phyloP scores from a whole-genome alignment of 2,888 invertebrate genomes.

The Agriopis marginaria region DNA sequence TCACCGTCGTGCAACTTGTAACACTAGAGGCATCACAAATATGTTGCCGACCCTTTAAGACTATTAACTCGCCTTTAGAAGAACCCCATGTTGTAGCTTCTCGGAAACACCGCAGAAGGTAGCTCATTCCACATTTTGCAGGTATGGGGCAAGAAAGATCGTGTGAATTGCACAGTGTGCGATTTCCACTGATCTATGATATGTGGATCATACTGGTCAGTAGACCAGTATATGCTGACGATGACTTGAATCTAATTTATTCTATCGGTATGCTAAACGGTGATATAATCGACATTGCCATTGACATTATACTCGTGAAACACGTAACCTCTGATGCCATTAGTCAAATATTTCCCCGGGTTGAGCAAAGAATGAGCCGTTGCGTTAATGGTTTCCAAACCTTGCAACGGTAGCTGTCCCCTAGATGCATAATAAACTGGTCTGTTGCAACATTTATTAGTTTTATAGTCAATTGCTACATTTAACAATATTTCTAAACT shows the following conservation, averaged over 20 bases:
- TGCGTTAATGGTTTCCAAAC: conserved; percentile 28
- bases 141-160: too few relatives aligned
- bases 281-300: conserved; percentile 46
- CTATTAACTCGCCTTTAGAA: too few relatives aligned
- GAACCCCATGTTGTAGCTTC: too few relatives aligned
- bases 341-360: conserved; percentile 26
- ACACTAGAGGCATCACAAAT: too few relatives aligned
- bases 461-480: conserved; percentile 39
- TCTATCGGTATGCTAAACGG: conserved; percentile 25
- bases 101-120: too few relatives aligned
- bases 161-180: too few relatives aligned
- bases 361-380: conserved; percentile 34
- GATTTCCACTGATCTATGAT: too few relatives aligned
- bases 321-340: conserved; percentile 33
- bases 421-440: conserved; percentile 37
- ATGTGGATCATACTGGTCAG: too few relatives aligned
- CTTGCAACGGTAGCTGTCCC: conserved; percentile 27
- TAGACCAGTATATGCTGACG: too few relatives aligned
- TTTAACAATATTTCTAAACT: conserved; percentile 48
- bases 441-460: conserved; percentile 40
- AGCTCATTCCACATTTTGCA: too few relatives aligned
- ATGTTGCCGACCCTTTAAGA: too few relatives aligned
- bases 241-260: conserved; percentile 7
- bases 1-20: too few relatives aligned
- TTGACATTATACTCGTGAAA: conserved; percentile 42